phyloP scores from a whole-genome alignment of 2,888 invertebrate genomes.

The Criorhina ranunculi region DNA sequence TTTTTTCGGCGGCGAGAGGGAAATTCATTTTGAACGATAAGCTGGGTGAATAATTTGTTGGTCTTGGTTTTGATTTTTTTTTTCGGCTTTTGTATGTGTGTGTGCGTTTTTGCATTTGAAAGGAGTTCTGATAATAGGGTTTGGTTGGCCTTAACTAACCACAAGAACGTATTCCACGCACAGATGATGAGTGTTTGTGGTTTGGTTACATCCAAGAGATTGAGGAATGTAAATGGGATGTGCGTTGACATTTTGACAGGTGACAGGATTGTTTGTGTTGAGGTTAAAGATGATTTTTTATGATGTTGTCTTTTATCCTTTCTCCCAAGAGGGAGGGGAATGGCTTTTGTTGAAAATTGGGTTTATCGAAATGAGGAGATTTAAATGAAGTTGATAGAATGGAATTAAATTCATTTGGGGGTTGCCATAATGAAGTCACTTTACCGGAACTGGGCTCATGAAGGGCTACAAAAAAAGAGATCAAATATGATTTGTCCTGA shows the following conservation, averaged over 20 bases:
- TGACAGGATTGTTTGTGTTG: constrained; percentile 59
- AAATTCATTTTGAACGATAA: constrained; percentile 61
- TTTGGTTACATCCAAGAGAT: constrained; percentile 9
- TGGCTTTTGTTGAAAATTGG: not conserved
- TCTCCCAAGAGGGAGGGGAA: not conserved
- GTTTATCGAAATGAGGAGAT: constrained; percentile 3
- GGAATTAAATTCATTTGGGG: not conserved
- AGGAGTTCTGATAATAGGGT: constrained; percentile 47
- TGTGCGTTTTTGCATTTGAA: constrained; percentile 49
- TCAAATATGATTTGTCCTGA: too few relatives aligned
- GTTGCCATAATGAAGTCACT: not conserved
- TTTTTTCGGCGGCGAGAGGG: constrained; percentile 1
- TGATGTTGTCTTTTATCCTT: constrained; percentile 26
- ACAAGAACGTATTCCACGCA: constrained; percentile 64
- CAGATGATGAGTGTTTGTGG: constrained; percentile 50
- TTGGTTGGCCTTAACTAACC: constrained; percentile 62
- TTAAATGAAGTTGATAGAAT: not conserved
- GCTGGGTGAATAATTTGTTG: constrained; percentile 72
- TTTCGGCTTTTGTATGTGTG: constrained; percentile 22
- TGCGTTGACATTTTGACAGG: constrained; percentile 72
- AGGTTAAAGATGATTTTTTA: constrained; percentile 62
- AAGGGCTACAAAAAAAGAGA: too few relatives aligned
- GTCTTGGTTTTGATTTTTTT: constrained; percentile 35
- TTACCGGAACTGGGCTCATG: too few relatives aligned
- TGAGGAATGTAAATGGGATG: constrained; percentile 56